phyloP scores from a whole-genome alignment of 2,113 vertebrate genomes.

The Ellobius talpinus region DNA sequence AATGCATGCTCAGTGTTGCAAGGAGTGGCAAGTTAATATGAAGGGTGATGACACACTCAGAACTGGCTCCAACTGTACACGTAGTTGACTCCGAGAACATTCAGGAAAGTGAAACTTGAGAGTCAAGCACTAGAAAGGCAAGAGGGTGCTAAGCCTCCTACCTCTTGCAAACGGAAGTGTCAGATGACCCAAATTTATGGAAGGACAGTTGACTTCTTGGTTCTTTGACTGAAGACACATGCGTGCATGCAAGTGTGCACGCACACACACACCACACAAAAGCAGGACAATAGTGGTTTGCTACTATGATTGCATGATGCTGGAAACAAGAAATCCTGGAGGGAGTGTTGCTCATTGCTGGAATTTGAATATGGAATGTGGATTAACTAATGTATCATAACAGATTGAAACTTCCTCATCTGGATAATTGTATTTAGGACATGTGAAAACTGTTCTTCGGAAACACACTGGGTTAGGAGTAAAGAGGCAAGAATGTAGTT shows the following conservation, averaged over 20 bases:
- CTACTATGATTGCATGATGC: neutral
- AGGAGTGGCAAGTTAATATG: neutral
- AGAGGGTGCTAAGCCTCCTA: neutral
- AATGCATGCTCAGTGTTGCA: neutral
- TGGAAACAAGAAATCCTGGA: neutral
- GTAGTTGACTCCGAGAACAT: neutral
- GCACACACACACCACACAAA: neutral
- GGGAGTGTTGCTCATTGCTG: neutral
- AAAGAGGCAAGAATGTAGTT: neutral
- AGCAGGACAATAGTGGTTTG: neutral
- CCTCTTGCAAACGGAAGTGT: neutral
- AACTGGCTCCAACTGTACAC: neutral
- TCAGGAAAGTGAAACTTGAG: neutral
- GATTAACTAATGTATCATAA: neutral
- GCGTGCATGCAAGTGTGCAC: neutral
- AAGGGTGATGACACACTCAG: neutral
- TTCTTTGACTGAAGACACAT: neutral
- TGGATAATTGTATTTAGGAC: neutral
- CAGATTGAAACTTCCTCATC: neutral
- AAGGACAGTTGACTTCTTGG: neutral
- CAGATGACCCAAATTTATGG: neutral
- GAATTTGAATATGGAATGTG: constrained; percentile 16
- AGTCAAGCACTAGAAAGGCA: constrained; percentile 12
- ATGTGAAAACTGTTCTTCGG: constrained; percentile 7
- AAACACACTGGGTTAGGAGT: constrained; percentile 32